Base-by-base conservation (phyloP, 1,140 invertebrate species). In the Drosophila sturtevanti region DNA sequence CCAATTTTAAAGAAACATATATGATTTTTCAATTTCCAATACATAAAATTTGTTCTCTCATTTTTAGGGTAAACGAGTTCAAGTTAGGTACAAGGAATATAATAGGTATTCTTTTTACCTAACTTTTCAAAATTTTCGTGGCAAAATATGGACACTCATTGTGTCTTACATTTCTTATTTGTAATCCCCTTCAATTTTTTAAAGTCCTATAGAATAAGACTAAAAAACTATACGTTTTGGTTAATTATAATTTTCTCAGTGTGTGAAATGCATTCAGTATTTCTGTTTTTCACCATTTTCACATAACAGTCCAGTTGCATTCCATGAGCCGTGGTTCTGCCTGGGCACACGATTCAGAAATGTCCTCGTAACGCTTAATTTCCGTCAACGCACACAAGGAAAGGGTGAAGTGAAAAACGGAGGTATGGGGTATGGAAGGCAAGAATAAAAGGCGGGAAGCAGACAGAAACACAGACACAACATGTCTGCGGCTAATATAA, bases 401-500 rank as follows among this genome's bases (percentile, higher is more conserved):
- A 38, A 24, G 22, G 41, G 31, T n/a, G 10, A 38, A 37, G 21
- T 31, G 31, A 1, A 6, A 52, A 14, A 56, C 14, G 41, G 18
- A 11, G 14, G 18, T 7, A 10, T 9, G 37, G 12, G n/a, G 21
- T 11, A 21, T 31, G n/a, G 61, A 21, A 21, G 48, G 12, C 14
- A 37, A 16, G 44, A 11, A 21, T 14, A n/a, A 27, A 35, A n/a
- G 41, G 12, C 10, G 14, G 38, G 34, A 63, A 10, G 59, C 27
- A 60, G 21, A 34, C 38, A 38, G 60, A 60, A 34, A 10, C 62
- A 73, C 74, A 79, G 58, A 77, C 68, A 81, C 72, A 86, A 76
- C 79, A 86, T 87, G 82, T 87, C 82, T 87, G 82, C 68, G 82
- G 82, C 82, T 86, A 86, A 86, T 86, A 86, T 87, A 76, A 86